Base-by-base conservation (phyloP, 2,888 invertebrate species). In the Campoletis raptor region DNA sequence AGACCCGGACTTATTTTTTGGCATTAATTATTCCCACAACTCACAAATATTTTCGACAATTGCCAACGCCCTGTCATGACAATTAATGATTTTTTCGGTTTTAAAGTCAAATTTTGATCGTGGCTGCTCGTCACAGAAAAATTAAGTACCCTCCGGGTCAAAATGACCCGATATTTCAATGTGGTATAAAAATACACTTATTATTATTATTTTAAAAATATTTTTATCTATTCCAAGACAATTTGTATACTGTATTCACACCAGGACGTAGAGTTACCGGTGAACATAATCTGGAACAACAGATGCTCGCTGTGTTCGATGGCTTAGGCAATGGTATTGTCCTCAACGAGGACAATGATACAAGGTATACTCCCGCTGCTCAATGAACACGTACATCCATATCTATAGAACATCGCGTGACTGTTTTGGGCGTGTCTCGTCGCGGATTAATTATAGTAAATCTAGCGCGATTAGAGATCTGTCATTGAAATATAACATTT, bases 291-390 rank as follows among this genome's bases (percentile, higher is more conserved):
- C 83, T 88, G 21, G 79, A 77, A 24, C 74, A 89, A 36, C 88
- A 89, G 74, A 89, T 92, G 72, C 76, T 90, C 61, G 92, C 91
- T 54, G 86, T 89, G 77, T 93, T 93, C 88, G 92, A 92, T 81
- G 90, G 87, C 36, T 83, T 90, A 24, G 91, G 93, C 7, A 90
- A 92, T 74, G 93, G 92, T 36, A 88, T 90, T 70, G 89, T 92
- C 57, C 88, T 92, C 80, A 83, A 91, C 85, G 89, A 92, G 83
- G 79, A 90, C 57, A 90, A 90, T 52, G 80, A 82, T 61, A 88
- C 87, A 54, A 90, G 91, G 92, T 92, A 66, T 48, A 18, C 30
- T 21, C 37, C 18, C 18, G 21, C 42, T 21, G 18, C 45, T 30
- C 24, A 37, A 66, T 48, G 10, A 21, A 37, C 48, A 18, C 36